Conservation (phyloP, 1,140 invertebrate genomes). For the Pristionchus pacificus region DNA sequence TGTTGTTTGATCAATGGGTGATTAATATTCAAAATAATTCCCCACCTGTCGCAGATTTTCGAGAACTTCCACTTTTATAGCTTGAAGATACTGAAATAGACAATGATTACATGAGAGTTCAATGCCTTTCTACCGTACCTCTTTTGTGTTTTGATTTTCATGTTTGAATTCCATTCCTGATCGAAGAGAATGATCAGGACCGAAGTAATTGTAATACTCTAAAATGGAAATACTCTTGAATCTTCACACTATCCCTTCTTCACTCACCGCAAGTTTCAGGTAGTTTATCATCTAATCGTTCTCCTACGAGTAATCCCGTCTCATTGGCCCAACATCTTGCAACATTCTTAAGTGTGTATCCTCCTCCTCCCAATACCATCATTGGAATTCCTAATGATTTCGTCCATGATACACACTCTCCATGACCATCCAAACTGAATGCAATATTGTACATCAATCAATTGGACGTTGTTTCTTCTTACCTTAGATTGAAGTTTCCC, state of each 20-base stretch:
- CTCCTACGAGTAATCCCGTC: constrained; percentile 83
- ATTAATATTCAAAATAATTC: background rate
- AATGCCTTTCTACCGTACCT: constrained; percentile 41
- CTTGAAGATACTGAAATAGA: constrained; percentile 37
- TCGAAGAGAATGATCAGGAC: constrained; percentile 86
- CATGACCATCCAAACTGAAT: constrained; percentile 82
- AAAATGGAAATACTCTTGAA: constrained; percentile 53
- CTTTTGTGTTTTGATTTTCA: constrained; percentile 85
- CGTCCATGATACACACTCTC: constrained; percentile 92
- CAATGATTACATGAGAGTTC: constrained; percentile 10
- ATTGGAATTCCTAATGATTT: constrained; percentile 87
- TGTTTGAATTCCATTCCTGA: constrained; percentile 77
- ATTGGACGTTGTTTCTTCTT: background rate
- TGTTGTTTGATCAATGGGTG: constrained; percentile 6
- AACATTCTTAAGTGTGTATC: constrained; percentile 94
- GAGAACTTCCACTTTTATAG: constrained; percentile 48
- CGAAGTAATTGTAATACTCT: constrained; percentile 91
- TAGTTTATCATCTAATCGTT: constrained; percentile 69
- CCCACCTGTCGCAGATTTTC: constrained; percentile 41
- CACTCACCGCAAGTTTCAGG: constrained; percentile 74
- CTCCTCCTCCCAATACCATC: constrained; percentile 86
- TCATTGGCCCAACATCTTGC: constrained; percentile 98
- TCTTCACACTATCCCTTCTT: constrained; percentile 64
- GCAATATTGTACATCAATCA: background rate
- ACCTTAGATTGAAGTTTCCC: constrained; percentile 73